These are phyloP conservation scores for Actinopyga echinites DNA, from an alignment of 53 echinoderm and acorn worm genomes.

Conservation along the genomic window DNA sequence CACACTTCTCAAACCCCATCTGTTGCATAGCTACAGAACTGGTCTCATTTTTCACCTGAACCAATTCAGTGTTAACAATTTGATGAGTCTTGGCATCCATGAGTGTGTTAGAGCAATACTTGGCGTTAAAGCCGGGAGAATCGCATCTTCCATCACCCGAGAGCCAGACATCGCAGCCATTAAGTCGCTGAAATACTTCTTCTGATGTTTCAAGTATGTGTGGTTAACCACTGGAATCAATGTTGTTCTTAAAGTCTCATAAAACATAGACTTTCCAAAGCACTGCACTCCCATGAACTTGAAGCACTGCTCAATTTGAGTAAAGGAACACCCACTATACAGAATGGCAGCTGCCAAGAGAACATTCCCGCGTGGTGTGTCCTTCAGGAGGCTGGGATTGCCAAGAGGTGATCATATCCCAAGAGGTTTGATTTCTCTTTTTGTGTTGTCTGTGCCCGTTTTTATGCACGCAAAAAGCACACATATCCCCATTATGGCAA, in stretches of 20 bases:
- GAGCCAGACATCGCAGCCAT: not conserved
- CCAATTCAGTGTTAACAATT: slow-evolving; percentile 22
- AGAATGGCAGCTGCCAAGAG: slow-evolving; percentile 37
- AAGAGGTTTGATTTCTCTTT: not conserved
- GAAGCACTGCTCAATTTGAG: slow-evolving; percentile 2
- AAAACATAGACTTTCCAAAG: not conserved
- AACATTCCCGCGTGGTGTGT: slow-evolving; percentile 44
- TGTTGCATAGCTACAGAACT: no score
- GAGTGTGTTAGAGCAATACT: slow-evolving; percentile 44
- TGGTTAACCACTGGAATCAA: slow-evolving; percentile 10
- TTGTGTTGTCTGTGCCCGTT: no score
- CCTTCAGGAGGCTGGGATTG: slow-evolving; percentile 44
- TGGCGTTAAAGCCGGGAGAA: slow-evolving; percentile 52
- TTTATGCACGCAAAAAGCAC: no score
- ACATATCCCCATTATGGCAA: slow-evolving; percentile 44
- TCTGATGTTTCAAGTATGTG: not conserved
- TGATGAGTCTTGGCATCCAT: slow-evolving; percentile 17
- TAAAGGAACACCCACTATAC: slow-evolving; percentile 22
- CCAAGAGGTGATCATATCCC: slow-evolving; percentile 29
- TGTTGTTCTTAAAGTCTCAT: not conserved
- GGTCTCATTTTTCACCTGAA: no score
- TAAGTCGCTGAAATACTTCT: not conserved
- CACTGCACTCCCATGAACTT: slow-evolving; percentile 20
- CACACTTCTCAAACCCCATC: not conserved
- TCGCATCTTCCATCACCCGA: slow-evolving; percentile 49